These are phyloP conservation scores for Sciurus carolinensis DNA, from an alignment of 2,797 vertebrate genomes.

Conservation along the genomic window DNA sequence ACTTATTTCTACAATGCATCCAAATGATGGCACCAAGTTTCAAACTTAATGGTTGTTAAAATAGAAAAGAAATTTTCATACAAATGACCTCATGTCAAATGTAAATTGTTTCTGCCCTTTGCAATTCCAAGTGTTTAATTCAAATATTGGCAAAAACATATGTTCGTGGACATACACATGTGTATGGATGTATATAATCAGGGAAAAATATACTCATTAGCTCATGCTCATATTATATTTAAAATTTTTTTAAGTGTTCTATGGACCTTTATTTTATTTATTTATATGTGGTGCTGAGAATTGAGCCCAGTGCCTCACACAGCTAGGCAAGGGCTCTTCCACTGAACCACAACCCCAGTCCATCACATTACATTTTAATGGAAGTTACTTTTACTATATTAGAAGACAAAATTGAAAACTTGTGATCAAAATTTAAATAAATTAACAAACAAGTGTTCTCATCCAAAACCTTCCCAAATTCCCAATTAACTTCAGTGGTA, in stretches of 20 bases:
- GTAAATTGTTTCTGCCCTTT: background rate
- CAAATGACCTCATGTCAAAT: background rate
- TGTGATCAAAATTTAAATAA: slow-evolving; percentile 11
- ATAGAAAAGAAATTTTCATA: slow-evolving; percentile 21
- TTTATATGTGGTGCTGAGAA: no score
- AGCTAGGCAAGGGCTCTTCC: no score
- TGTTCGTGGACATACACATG: background rate
- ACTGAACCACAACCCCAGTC: no score
- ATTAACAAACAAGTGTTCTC: slow-evolving; percentile 29
- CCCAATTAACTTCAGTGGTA: slow-evolving; percentile 63
- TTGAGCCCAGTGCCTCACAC: no score
- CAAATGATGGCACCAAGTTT: background rate
- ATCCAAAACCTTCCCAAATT: slow-evolving; percentile 39
- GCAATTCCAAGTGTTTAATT: background rate
- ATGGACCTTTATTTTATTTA: no score
- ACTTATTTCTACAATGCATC: background rate
- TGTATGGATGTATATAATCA: background rate
- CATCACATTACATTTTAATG: background rate
- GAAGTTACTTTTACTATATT: background rate
- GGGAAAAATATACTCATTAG: background rate
- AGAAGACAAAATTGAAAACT: background rate
- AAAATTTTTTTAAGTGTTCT: no score
- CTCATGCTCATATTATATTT: background rate
- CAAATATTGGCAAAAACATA: background rate
- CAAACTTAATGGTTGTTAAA: background rate